A percentile compares a stretch with the other conserved stretches of the same genome.
These are phyloP conservation scores for Bos javanicus DNA, from an alignment of 2,113 vertebrate species.

Conservation along the genomic window DNA sequence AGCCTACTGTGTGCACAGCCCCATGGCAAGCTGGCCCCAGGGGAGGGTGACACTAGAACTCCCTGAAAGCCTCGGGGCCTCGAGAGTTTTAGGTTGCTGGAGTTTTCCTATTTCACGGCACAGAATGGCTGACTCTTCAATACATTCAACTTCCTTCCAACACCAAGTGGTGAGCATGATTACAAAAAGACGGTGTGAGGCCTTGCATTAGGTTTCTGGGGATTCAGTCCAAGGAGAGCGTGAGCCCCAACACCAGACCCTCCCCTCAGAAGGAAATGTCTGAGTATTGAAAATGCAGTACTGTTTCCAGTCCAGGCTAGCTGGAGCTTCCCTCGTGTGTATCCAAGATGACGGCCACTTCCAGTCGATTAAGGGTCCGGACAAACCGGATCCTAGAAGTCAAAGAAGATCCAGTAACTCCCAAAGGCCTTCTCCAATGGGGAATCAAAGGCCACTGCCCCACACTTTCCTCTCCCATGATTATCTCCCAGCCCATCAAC, in stretches of 20 bases:
- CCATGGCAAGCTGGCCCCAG: not conserved
- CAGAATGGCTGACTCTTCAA: not conserved
- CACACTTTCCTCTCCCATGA: not conserved
- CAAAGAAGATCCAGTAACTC: not conserved
- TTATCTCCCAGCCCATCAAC: not conserved
- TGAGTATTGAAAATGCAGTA: not conserved
- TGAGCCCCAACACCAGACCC: not conserved
- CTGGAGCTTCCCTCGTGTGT: not conserved
- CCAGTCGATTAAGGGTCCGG: not conserved
- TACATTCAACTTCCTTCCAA: not conserved
- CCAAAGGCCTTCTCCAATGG: not conserved
- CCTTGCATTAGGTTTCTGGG: constrained; percentile 16
- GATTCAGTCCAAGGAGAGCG: not conserved
- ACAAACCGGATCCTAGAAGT: not conserved
- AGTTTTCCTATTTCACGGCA: not conserved
- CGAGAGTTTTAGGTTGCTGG: not conserved
- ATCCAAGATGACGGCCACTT: not conserved
- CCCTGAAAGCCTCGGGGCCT: not conserved
- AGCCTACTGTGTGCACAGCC: not conserved
- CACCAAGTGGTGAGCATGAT: not conserved
- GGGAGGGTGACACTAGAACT: not conserved
- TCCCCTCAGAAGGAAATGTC: not conserved
- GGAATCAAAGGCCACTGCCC: not conserved
- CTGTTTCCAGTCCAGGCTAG: not conserved
- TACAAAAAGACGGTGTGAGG: not conserved